Evolutionary conservation across 2,797 vertebrate species (phyloP), one percentile per base, ranked within the genome.

Genomic region (Novumbra hubbsi): DNA sequence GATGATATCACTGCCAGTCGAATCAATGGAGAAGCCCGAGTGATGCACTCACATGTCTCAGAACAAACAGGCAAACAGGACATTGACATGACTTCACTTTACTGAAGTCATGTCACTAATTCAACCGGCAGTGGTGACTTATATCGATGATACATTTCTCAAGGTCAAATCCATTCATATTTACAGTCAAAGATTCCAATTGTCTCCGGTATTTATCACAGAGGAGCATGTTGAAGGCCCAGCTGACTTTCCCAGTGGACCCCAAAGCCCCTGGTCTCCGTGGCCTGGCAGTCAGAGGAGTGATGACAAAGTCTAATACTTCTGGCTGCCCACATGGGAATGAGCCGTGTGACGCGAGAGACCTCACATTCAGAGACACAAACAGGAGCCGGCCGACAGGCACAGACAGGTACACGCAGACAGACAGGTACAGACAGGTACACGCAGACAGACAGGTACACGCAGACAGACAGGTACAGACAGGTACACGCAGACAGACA

Each of bases 1-100:
- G 93, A 57, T 57, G 21, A 57, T 9, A 24, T 57, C 55, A 11
- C n/a, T 7, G 11, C 11, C 55, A 57, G 21, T 4, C 11, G 8
- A 21, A 57, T 66, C 30, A 19, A 66, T 19, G n/a, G 64, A 21
- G 8, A 9, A 57, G 21, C 21, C 21, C 9, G n/a, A 8, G 7
- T 57, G 24, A 57, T 14, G 17, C 21, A 11, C 8, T 12, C 9
- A 11, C 9, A 11, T 45, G 41, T 45, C 41, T 45, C 41, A 11
- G 12, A 45, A 45, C 1, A 45, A 45, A 45, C 41, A 45, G 41
- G 41, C 4, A 45, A 45, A 45, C 41, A 14, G 41, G 41, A 45
- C n/a, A 45, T 45, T 12, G 9, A 11, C n/a, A n/a, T n/a, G n/a
- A n/a, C n/a, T n/a, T n/a, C n/a, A n/a, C n/a, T n/a, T n/a, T n/a